A percentile compares a stretch with the other conserved stretches of the same genome.
These are phyloP conservation scores for Poeciliopsis infans DNA, from an alignment of 2,797 vertebrate species.

Conservation along the genomic window DNA sequence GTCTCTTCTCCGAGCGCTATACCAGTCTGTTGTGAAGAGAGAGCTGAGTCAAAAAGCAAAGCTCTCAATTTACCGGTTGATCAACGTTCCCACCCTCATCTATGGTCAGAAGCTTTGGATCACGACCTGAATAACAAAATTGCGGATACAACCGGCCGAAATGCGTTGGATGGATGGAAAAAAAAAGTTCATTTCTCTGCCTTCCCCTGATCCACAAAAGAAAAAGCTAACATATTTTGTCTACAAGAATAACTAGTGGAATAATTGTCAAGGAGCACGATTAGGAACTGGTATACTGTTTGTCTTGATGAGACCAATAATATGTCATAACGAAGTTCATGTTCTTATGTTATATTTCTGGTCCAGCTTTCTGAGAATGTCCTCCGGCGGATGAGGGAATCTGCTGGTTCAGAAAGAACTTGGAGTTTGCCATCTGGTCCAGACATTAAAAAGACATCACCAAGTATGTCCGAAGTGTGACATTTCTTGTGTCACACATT, in stretches of 20 bases:
- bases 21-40: no score
- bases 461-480: conserved; percentile 55
- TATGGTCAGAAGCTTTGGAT: no score
- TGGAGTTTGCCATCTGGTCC: conserved; percentile 35
- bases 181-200: background rate
- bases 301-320: background rate
- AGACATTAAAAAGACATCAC: conserved; percentile 46
- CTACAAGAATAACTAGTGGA: background rate
- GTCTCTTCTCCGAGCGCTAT: no score
- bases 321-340: background rate
- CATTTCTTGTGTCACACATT: conserved; percentile 4
- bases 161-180: background rate
- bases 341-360: conserved; percentile 21
- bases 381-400: conserved; percentile 76
- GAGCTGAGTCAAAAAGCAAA: no score
- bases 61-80: no score
- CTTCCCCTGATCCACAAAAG: background rate
- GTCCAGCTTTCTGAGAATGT: conserved; percentile 79
- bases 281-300: background rate
- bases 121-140: no score
- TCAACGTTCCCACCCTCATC: no score
- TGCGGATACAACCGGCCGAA: no score
- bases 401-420: conserved; percentile 36
- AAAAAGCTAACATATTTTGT: background rate
- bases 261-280: background rate